A percentile compares a stretch with the other conserved stretches of the same genome.
Conservation (phyloP, 2,113 vertebrate species). For the Danionella cerebrum region DNA sequence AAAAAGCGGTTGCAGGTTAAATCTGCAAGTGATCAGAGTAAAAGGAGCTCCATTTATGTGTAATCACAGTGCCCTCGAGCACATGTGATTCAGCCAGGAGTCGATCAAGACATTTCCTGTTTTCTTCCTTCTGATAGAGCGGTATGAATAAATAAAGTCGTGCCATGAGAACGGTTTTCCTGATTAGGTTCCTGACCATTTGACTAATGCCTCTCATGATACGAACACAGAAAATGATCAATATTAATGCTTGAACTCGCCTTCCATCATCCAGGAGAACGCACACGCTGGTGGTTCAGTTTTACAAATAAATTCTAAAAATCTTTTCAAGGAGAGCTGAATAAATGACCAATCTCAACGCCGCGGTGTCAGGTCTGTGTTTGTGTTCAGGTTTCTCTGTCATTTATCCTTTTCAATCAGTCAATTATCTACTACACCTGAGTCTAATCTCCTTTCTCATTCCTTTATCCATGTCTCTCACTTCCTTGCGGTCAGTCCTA, state of each 20-base stretch:
- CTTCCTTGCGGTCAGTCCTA: no score
- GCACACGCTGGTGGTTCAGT: not conserved
- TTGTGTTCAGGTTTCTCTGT: no score
- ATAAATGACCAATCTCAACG: no score
- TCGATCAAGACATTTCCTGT: conserved; percentile 15
- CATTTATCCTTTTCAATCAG: no score
- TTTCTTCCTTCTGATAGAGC: not conserved
- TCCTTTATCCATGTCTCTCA: no score
- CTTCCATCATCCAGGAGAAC: conserved; percentile 8
- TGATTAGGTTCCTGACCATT: conserved; percentile 8
- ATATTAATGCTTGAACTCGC: not conserved
- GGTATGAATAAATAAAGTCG: not conserved
- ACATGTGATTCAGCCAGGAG: conserved; percentile 10
- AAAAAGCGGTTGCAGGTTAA: conserved; percentile 33
- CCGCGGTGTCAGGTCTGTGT: no score
- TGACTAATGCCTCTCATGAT: conserved; percentile 19
- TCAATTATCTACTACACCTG: no score
- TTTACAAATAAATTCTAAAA: no score
- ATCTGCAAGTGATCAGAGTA: conserved; percentile 44
- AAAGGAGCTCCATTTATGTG: conserved; percentile 50
- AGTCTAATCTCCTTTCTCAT: no score
- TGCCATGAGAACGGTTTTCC: not conserved
- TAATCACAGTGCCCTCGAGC: conserved; percentile 19
- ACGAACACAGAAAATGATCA: not conserved
- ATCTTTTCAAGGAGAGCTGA: no score